Conservation (phyloP, 2,113 vertebrate species). For the Cololabis saira region DNA sequence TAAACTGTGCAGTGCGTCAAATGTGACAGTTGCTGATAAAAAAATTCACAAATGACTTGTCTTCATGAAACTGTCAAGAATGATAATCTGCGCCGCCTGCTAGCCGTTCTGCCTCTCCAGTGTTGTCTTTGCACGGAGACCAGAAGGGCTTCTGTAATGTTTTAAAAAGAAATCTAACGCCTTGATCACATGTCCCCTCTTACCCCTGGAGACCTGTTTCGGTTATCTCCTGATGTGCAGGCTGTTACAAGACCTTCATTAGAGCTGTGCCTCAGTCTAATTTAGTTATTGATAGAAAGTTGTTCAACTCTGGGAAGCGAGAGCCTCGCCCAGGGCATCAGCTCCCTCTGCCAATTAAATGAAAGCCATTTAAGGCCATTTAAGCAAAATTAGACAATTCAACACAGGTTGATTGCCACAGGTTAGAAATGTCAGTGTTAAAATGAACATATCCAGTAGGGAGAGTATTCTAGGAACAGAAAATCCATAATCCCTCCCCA, state of each 20-base stretch:
- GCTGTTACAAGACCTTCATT: slow-evolving; percentile 59
- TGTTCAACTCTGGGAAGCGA: slow-evolving; percentile 49
- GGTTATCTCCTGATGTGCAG: slow-evolving; percentile 32
- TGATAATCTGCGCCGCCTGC: slow-evolving; percentile 29
- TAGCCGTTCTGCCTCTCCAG: neutral
- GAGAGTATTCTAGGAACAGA: slow-evolving; percentile 7
- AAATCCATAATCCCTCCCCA: slow-evolving; percentile 15
- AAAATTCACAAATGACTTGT: slow-evolving; percentile 63
- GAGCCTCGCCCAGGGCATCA: slow-evolving; percentile 63
- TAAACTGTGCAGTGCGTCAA: slow-evolving; percentile 59
- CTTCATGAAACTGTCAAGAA: slow-evolving; percentile 59
- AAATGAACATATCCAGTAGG: slow-evolving; percentile 22
- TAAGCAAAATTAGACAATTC: slow-evolving; percentile 75
- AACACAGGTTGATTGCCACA: slow-evolving; percentile 55
- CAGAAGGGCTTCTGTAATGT: slow-evolving; percentile 1
- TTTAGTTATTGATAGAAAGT: slow-evolving; percentile 67
- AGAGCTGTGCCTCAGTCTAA: slow-evolving; percentile 60
- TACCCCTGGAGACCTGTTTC: slow-evolving; percentile 15
- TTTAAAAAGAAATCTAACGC: neutral
- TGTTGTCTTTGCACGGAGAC: neutral
- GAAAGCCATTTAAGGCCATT: slow-evolving; percentile 77
- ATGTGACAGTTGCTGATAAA: slow-evolving; percentile 77
- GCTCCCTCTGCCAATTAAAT: slow-evolving; percentile 70
- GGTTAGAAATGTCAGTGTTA: slow-evolving; percentile 57
- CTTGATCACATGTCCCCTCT: neutral